These are phyloP conservation scores for Phylloscopus trochiloides DNA, from an alignment of 2,113 vertebrate genomes.

Conservation along the genomic window DNA sequence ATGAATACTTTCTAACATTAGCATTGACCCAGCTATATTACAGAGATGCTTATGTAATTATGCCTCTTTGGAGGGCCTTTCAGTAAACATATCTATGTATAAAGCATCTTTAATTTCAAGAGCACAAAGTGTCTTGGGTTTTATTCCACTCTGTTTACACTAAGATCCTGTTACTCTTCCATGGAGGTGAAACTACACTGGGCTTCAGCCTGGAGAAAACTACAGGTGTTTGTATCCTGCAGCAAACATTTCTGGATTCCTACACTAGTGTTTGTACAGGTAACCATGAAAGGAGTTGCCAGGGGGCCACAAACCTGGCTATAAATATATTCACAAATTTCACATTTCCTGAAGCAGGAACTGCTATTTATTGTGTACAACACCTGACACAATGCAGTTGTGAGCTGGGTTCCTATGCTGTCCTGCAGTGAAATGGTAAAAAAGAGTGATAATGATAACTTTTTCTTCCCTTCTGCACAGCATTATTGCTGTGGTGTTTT, in stretches of 20 bases:
- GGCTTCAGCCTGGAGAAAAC: background rate
- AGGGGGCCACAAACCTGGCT: background rate
- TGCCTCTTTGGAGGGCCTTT: background rate
- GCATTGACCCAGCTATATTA: background rate
- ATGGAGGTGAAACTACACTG: background rate
- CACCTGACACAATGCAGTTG: background rate
- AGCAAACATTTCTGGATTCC: background rate
- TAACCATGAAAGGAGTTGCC: background rate
- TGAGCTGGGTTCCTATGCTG: background rate
- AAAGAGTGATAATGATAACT: background rate
- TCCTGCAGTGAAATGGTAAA: background rate
- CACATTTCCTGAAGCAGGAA: background rate
- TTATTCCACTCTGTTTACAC: background rate
- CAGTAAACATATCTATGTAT: background rate
- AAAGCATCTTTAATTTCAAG: conserved; percentile 15
- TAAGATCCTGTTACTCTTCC: background rate
- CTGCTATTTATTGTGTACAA: background rate
- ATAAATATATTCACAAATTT: background rate
- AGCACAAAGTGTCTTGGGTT: background rate
- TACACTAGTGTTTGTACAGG: background rate
- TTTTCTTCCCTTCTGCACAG: background rate
- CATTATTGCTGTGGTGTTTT: background rate
- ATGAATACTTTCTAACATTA: conserved; percentile 29
- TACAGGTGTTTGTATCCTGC: background rate
- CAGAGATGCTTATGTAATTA: background rate